These are phyloP conservation scores for Endotricha flammealis DNA, from an alignment of 2,888 invertebrate genomes.

Conservation along the genomic window DNA sequence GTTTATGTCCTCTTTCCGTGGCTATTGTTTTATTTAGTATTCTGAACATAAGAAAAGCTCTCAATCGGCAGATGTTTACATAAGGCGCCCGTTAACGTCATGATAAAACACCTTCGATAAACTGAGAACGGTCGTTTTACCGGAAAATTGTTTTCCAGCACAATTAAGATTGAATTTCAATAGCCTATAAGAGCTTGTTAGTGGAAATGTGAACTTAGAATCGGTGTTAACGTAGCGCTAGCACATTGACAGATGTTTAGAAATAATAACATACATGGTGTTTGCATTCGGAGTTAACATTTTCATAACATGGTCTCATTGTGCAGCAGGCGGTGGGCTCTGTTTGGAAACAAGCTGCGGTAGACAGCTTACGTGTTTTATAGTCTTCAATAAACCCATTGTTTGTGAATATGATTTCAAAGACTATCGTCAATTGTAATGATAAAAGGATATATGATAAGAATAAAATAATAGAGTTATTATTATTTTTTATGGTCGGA, in stretches of 20 bases:
- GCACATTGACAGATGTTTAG: conserved; percentile 46
- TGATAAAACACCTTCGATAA: conserved; percentile 55
- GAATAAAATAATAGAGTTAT: too few species aligned
- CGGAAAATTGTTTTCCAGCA: conserved; percentile 68
- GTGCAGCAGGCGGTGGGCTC: conserved; percentile 27
- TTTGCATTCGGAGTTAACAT: conserved; percentile 30
- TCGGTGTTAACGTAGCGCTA: conserved; percentile 11
- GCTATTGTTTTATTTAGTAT: conserved; percentile 3
- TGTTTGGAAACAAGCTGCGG: conserved; percentile 21
- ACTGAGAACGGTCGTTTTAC: conserved; percentile 40
- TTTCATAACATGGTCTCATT: conserved; percentile 45
- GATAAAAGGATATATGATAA: too few species aligned
- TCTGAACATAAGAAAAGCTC: conserved; percentile 16
- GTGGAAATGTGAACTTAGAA: conserved; percentile 12
- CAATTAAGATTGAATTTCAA: conserved; percentile 69
- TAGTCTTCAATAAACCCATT: conserved; percentile 9
- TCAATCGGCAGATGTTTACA: conserved; percentile 48
- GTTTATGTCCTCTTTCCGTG: conserved; percentile 2
- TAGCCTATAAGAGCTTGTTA: conserved; percentile 42
- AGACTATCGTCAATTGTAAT: neutral
- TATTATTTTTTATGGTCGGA: too few species aligned
- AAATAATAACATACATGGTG: conserved; percentile 42
- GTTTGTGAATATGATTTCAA: neutral
- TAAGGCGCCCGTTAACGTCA: conserved; percentile 39
- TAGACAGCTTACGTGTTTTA: conserved; percentile 14